phyloP scores from a whole-genome alignment of 2,113 vertebrate genomes.

The Euleptes europaea region DNA sequence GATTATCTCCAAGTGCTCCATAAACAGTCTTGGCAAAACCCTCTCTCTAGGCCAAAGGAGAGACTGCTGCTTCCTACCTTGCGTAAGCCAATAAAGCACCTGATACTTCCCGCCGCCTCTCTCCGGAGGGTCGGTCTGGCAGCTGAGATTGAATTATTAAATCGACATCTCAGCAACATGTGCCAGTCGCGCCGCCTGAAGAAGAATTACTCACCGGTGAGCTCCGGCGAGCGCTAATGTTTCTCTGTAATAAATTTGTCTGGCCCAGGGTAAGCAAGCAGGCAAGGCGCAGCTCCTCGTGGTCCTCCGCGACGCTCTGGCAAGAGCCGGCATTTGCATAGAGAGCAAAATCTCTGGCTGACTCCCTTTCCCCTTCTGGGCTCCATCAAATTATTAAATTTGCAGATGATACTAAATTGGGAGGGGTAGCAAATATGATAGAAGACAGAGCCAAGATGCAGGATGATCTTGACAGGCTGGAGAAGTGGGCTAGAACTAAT shows the following conservation, averaged over 20 bases:
- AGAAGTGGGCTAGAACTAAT: too few relatives aligned
- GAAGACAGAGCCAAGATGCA: too few relatives aligned
- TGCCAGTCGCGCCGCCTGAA: neutral
- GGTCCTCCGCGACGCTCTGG: neutral
- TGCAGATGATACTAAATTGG: too few relatives aligned
- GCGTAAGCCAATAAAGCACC: neutral
- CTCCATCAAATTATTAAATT: neutral
- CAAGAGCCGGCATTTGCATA: neutral
- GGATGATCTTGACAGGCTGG: too few relatives aligned
- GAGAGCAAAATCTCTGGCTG: neutral
- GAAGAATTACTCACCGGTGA: conserved; percentile 1
- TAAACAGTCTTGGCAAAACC: neutral
- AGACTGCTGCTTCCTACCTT: too few relatives aligned
- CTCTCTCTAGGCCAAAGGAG: neutral
- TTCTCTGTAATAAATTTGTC: conserved; percentile 10
- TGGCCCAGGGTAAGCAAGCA: neutral
- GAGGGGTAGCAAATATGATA: too few relatives aligned
- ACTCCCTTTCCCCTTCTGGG: neutral
- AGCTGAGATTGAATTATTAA: conserved; percentile 6
- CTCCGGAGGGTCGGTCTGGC: neutral
- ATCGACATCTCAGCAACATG: neutral
- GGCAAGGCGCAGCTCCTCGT: neutral
- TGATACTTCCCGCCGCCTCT: neutral
- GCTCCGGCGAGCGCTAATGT: neutral
- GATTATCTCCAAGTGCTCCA: too few relatives aligned